These are phyloP conservation scores for Muschampia plurimacula DNA, from an alignment of 2,888 invertebrate genomes.

Conservation along the genomic window DNA sequence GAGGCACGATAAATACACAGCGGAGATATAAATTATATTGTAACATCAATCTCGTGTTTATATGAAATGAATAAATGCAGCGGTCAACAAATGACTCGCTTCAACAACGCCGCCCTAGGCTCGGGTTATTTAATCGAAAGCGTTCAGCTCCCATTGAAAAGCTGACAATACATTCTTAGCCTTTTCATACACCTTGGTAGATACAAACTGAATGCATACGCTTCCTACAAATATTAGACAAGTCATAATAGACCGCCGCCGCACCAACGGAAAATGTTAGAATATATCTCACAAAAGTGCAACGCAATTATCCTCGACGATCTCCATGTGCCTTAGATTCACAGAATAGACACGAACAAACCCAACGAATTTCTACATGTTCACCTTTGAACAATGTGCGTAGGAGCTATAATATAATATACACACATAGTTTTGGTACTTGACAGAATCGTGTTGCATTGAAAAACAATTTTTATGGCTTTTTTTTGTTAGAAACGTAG, in stretches of 20 bases:
- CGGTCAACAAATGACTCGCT: conserved; percentile 51
- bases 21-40: conserved; percentile 61
- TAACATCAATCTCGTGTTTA: conserved; percentile 55
- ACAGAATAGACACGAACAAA: conserved; percentile 62
- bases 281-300: conserved; percentile 59
- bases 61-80: conserved; percentile 52
- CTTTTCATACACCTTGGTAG: conserved; percentile 50
- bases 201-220: conserved; percentile 59
- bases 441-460: neutral
- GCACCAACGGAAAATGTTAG: conserved; percentile 57
- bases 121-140: conserved; percentile 54
- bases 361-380: conserved; percentile 71
- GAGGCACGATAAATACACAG: conserved; percentile 56
- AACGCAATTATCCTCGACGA: conserved; percentile 41
- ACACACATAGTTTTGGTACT: conserved; percentile 17
- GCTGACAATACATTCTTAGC: conserved; percentile 59
- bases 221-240: conserved; percentile 65
- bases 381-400: conserved; percentile 73
- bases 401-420: conserved; percentile 64
- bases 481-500: too few species aligned
- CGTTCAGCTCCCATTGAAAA: conserved; percentile 59
- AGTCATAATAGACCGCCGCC: conserved; percentile 66
- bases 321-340: conserved; percentile 54
- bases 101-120: conserved; percentile 43
- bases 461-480: neutral